A percentile compares a stretch with the other conserved stretches of the same genome.
These are phyloP conservation scores for Thryonomys swinderianus DNA, from an alignment of 2,113 vertebrate genomes.

Conservation along the genomic window DNA sequence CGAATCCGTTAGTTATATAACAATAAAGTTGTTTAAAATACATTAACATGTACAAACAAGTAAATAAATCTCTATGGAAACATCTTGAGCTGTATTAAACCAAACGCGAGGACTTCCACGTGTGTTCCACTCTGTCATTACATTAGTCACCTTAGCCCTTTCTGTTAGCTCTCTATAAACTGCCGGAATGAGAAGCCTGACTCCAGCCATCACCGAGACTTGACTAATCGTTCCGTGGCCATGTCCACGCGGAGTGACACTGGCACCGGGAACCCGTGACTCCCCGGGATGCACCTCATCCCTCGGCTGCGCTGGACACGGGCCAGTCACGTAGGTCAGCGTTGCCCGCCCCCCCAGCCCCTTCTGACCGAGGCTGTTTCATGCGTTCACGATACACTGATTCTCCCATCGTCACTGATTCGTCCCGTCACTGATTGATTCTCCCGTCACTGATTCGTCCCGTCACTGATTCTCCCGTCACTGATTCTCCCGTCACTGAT, in stretches of 20 bases:
- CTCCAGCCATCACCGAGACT: background rate
- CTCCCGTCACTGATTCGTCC: too few species aligned
- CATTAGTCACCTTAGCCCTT: background rate
- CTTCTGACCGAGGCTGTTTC: too few species aligned
- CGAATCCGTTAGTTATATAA: background rate
- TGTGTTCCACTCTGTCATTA: background rate
- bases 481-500: too few species aligned
- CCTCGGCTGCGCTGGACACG: too few species aligned
- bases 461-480: too few species aligned
- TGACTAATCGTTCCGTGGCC: background rate
- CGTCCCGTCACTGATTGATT: too few species aligned
- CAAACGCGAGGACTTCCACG: background rate
- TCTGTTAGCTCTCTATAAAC: background rate
- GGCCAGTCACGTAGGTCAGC: too few species aligned
- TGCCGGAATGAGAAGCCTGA: background rate
- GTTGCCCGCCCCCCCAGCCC: rapidly evolving
- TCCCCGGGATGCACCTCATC: too few species aligned
- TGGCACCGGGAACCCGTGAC: background rate
- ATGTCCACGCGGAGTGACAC: background rate
- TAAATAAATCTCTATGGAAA: background rate
- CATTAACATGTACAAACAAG: background rate
- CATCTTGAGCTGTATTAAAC: background rate
- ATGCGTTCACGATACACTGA: background rate
- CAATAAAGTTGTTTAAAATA: background rate
- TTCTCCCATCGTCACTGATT: background rate